phyloP scores from a whole-genome alignment of 2,797 vertebrate genomes.

The Danio albolineatus region DNA sequence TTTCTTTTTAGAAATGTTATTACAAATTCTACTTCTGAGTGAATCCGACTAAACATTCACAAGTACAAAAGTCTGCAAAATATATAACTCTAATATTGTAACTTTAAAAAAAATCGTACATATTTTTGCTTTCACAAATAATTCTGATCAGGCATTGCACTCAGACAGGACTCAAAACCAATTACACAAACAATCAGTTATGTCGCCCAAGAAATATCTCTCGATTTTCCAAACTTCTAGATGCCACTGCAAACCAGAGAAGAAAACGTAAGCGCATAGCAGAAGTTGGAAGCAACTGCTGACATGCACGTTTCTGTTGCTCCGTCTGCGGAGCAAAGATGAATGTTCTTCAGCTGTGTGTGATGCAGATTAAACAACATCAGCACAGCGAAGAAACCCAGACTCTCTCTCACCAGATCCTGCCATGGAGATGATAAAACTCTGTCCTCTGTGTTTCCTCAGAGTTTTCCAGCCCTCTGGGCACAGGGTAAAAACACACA shows the following conservation, averaged over 20 bases:
- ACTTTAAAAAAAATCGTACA: too few relatives aligned
- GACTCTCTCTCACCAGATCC: conserved; percentile 65
- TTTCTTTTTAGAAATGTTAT: too few relatives aligned
- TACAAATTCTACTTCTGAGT: too few relatives aligned
- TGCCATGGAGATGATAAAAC: conserved; percentile 66
- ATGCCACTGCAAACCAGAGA: background rate
- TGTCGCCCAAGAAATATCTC: background rate
- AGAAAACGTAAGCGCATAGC: too few relatives aligned
- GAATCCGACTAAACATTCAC: too few relatives aligned
- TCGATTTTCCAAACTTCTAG: background rate
- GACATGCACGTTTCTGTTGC: background rate
- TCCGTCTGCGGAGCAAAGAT: conserved; percentile 25
- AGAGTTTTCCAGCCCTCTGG: conserved; percentile 55
- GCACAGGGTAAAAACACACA: conserved; percentile 48
- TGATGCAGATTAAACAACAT: conserved; percentile 28
- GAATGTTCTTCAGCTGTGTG: conserved; percentile 24
- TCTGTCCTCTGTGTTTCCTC: conserved; percentile 59
- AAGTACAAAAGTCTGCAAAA: too few relatives aligned
- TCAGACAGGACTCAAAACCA: background rate
- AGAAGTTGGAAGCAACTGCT: too few relatives aligned
- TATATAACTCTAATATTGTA: too few relatives aligned
- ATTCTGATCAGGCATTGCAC: background rate
- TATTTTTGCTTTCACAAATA: too few relatives aligned
- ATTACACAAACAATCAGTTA: too few relatives aligned
- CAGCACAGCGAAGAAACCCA: conserved; percentile 36